These are phyloP conservation scores for Leptonema lineaticorne DNA, from an alignment of 1,140 invertebrate species.

Conservation along the genomic window DNA sequence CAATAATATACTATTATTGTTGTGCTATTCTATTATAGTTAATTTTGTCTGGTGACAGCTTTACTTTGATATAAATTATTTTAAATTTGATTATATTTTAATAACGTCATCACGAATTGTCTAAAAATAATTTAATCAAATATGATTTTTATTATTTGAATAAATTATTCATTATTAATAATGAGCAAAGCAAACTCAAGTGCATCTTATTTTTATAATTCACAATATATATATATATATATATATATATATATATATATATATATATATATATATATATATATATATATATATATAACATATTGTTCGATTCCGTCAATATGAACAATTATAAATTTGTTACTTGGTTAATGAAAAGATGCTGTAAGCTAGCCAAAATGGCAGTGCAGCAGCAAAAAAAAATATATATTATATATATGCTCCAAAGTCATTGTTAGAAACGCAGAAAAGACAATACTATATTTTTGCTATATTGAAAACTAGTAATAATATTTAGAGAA, in stretches of 20 bases:
- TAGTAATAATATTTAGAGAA: neutral
- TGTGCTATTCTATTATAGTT: too few relatives aligned
- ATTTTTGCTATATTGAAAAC: neutral
- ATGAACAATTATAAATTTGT: neutral
- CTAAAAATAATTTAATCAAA: neutral
- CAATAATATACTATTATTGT: too few relatives aligned
- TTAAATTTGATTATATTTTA: neutral
- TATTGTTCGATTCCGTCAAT: neutral
- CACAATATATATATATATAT: too few relatives aligned
- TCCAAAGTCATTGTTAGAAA: neutral
- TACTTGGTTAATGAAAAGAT: neutral
- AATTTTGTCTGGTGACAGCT: too few relatives aligned
- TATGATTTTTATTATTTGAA: neutral
- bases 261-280: neutral
- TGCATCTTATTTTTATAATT: too few relatives aligned
- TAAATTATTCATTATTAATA: neutral
- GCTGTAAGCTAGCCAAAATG: neutral
- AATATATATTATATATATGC: neutral
- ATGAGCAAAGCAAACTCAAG: neutral
- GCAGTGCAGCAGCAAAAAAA: neutral
- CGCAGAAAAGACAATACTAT: neutral
- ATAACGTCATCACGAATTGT: neutral
- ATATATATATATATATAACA: neutral
- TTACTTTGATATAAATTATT: neutral
- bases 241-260: neutral